Evolutionary conservation across 2,797 vertebrate species (phyloP).

Genomic region (Halcyon badia): DNA sequence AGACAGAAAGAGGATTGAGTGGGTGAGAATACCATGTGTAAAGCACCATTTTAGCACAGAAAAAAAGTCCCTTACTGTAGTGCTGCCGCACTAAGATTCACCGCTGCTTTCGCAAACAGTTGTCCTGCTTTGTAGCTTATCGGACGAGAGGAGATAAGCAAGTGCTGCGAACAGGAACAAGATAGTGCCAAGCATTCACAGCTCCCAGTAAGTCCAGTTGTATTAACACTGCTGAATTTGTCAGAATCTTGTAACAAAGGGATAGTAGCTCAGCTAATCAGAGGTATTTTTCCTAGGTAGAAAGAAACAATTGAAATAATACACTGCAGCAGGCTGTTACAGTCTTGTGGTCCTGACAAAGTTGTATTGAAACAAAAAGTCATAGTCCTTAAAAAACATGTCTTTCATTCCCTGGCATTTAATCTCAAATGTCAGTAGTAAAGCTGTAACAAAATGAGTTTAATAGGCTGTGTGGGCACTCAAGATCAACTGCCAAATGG

Average conservation of each 20-base stretch:
- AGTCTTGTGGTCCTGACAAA: background rate
- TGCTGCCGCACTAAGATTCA: background rate
- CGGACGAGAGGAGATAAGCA: fast-evolving
- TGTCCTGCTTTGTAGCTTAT: background rate
- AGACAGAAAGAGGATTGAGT: background rate
- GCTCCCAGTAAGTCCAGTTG: background rate
- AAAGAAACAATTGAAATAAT: background rate
- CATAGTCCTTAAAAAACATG: background rate
- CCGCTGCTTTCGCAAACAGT: background rate
- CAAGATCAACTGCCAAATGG: background rate
- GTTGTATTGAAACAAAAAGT: constrained; percentile 12
- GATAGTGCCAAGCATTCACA: background rate
- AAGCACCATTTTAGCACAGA: background rate
- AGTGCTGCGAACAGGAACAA: background rate
- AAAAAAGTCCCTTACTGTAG: background rate
- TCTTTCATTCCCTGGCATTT: constrained; percentile 25
- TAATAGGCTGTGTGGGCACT: background rate
- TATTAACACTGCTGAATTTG: background rate
- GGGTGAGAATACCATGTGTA: background rate
- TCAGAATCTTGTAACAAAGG: background rate
- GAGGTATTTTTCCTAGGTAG: background rate
- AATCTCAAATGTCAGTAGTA: constrained; percentile 36
- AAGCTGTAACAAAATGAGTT: constrained; percentile 17
- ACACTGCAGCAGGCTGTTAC: background rate
- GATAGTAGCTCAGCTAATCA: background rate